Base-by-base conservation (phyloP, 2,113 vertebrate species). In the Rafetus swinhoei region DNA sequence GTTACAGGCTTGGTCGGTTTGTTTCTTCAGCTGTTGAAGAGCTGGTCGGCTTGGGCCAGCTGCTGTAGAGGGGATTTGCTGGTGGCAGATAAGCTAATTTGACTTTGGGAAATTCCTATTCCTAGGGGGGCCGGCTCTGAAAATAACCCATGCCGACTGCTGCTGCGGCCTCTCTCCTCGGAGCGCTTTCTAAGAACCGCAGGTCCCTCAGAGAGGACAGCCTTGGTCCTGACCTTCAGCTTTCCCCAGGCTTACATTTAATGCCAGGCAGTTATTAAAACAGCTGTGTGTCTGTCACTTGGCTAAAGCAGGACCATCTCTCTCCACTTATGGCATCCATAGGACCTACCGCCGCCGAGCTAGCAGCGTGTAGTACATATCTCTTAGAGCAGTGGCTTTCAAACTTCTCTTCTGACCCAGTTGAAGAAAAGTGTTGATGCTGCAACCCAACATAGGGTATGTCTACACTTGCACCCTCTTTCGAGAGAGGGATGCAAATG, bases 71-170 rank as follows among this genome's bases (percentile, higher is more conserved):
- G 79, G 88, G 79, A 24, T 60, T 82, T 96, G 12, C 91, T 93
- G 90, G 50, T 93, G 93, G 88, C 87, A 94, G 62, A 53, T 29
- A 82, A 86, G 90, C 96, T 94, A 29, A 94, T 96, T 88, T 89
- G 95, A 53, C 79, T 56, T 65, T 88, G 96, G 95, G 96, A 91
- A 96, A 95, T 91, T 82, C 85, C 90, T 39, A 11, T 10, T 82
- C 84, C 53, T 77, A 1, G 24, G 86, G 79, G 90, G 90, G 74
- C 92, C 2, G 35, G 82, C 7, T 94, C 88, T 87, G 90, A 80
- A 82, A 87, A 90, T 59, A 82, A 57, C 56, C 76, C 27, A 19
- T 1, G 0, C 14, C 39, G 91, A 93, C 76, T 25, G 69, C 72
- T 62, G 79, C 2, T 15, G 2, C 0, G 69, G 52, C 19, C 56